Evolutionary conservation across 2,888 invertebrate genomes (phyloP), one percentile per base, ranked within the genome.

Genomic region (Loripinus fragilis): DNA sequence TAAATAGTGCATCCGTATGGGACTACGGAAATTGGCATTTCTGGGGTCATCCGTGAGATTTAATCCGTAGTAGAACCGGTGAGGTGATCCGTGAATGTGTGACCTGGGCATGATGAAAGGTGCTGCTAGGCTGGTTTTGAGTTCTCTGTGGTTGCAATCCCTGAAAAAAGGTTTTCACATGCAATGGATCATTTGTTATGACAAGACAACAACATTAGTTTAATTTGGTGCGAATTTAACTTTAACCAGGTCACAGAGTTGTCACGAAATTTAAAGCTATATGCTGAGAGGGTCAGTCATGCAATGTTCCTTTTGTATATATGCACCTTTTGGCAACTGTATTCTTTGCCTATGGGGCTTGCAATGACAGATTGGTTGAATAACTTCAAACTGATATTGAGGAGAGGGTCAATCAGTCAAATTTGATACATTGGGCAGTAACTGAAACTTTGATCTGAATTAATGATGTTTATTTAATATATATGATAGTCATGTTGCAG

Each of bases 361-460:
- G 20, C 3, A 33, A n/a, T 60, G 60, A 60, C 33, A 28, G 23
- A 60, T 60, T 60, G 28, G 33, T 17, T 10, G 10, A 60, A 60
- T 12, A 60, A 60, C 55, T 28, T n/a, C 23, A 25, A 55, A 55
- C 55, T 55, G 23, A 55, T 15, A 33, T 33, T 15, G 60, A 60
- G 2, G 5, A 17, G 60, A 33, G 17, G 60, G 60, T 60, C 33
- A 33, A 33, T 60, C 33, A 33, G 60, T 33, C 33, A 60, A 3
- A 7, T 33, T 30, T 33, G 60, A 52, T 52, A 25, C 10, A 25
- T 52, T 5, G 25, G 52, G 52, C 25, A 52, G 25, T 52, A 25
- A 52, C 25, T 52, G 52, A 20, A 60, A 60, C 23, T 60, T 33
- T 60, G 20, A 60, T 60, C 33, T 33, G 60, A 33, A 33, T 30